Conservation (phyloP, 2,113 vertebrate species). For the Burhinus oedicnemus region DNA sequence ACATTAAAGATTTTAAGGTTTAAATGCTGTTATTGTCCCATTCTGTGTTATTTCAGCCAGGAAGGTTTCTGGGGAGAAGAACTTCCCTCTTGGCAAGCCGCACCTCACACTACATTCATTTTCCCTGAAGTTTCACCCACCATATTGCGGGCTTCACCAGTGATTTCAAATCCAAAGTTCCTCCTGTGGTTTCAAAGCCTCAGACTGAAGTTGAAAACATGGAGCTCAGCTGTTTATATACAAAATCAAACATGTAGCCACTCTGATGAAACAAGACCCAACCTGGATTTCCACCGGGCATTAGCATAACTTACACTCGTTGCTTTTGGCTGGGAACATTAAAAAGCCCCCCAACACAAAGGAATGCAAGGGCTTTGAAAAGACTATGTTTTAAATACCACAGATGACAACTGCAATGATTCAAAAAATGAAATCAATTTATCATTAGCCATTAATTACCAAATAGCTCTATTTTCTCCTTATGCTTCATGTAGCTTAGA, state of each 20-base stretch:
- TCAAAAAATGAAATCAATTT: constrained; percentile 53
- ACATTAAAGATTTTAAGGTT: neutral
- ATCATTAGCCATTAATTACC: constrained; percentile 63
- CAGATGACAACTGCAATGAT: constrained; percentile 37
- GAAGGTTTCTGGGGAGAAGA: neutral
- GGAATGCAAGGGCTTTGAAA: neutral
- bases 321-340: neutral
- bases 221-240: constrained; percentile 34
- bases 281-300: neutral
- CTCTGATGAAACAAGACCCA: constrained; percentile 34
- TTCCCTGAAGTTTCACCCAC: neutral
- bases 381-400: neutral
- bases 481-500: constrained; percentile 55
- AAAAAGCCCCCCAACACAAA: neutral
- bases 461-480: constrained; percentile 57
- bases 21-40: constrained; percentile 15
- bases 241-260: constrained; percentile 31
- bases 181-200: constrained; percentile 31
- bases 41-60: constrained; percentile 5
- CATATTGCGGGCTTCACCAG: constrained; percentile 2
- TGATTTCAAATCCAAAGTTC: constrained; percentile 20
- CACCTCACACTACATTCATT: constrained; percentile 11
- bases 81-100: constrained; percentile 5
- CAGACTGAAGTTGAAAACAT: constrained; percentile 11
- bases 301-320: constrained; percentile 5